Evolutionary conservation across 2,888 invertebrate genomes (phyloP).

Genomic region (Ormyrus nitidulus): DNA sequence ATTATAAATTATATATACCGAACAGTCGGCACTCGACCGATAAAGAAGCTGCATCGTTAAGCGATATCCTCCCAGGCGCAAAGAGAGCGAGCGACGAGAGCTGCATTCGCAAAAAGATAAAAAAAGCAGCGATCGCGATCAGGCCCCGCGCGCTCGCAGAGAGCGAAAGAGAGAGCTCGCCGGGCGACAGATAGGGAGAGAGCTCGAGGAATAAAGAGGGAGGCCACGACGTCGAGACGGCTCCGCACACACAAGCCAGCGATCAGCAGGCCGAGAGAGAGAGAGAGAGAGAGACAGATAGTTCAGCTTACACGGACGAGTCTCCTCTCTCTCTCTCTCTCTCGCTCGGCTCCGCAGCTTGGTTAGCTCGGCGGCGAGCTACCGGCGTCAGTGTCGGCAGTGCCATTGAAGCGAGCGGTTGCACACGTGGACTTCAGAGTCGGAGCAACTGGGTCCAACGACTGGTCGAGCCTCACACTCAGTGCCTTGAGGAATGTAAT

Average conservation of each 20-base stretch:
- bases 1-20: too few relatives aligned
- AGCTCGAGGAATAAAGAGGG: too few relatives aligned
- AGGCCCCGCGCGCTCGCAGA: too few relatives aligned
- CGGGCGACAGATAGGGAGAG: too few relatives aligned
- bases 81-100: neutral
- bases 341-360: neutral
- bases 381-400: slow-evolving; percentile 44
- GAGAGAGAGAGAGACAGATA: neutral
- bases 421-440: slow-evolving; percentile 70
- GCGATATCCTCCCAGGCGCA: neutral
- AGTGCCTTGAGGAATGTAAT: slow-evolving; percentile 71
- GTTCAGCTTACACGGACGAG: neutral
- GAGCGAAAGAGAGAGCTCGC: too few relatives aligned
- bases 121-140: too few relatives aligned
- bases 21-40: too few relatives aligned
- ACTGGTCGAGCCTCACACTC: slow-evolving; percentile 56
- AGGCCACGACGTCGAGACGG: too few relatives aligned
- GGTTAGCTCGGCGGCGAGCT: neutral
- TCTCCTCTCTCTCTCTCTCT: slow-evolving; percentile 4
- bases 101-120: neutral
- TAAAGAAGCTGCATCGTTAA: too few relatives aligned
- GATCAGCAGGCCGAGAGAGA: neutral
- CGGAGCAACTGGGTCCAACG: slow-evolving; percentile 73
- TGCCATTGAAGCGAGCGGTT: slow-evolving; percentile 51
- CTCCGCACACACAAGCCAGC: too few relatives aligned